These are phyloP conservation scores for Nannobrachium achirus DNA, from an alignment of 2,113 vertebrate species.

Conservation along the genomic window DNA sequence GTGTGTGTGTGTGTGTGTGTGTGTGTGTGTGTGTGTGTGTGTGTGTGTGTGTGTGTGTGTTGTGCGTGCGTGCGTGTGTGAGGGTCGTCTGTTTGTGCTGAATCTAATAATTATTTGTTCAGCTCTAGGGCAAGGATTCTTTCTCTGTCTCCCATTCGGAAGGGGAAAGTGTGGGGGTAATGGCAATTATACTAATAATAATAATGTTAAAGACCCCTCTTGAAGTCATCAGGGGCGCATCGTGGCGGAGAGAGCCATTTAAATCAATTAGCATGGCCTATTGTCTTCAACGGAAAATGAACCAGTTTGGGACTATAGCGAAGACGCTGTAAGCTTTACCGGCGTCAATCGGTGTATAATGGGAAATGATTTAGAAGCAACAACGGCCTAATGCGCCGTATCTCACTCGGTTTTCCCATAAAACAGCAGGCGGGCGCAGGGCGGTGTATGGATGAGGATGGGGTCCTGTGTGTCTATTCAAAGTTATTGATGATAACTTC, in stretches of 20 bases:
- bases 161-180: slow-evolving; percentile 83
- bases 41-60: not conserved
- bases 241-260: slow-evolving; percentile 97
- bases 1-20: slow-evolving; percentile 28
- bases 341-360: slow-evolving; percentile 76
- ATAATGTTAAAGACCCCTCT: slow-evolving; percentile 99
- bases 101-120: slow-evolving; percentile 99
- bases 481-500: slow-evolving; percentile 24
- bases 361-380: slow-evolving; percentile 94
- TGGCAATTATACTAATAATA: slow-evolving; percentile 99
- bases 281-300: slow-evolving; percentile 87
- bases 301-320: slow-evolving; percentile 83
- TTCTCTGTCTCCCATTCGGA: slow-evolving; percentile 81
- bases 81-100: slow-evolving; percentile 93
- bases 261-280: slow-evolving; percentile 99
- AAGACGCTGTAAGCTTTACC: slow-evolving; percentile 83
- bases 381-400: slow-evolving; percentile 84
- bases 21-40: slow-evolving; percentile 31
- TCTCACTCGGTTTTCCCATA: slow-evolving; percentile 85
- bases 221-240: slow-evolving; percentile 96
- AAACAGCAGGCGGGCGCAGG: slow-evolving; percentile 87
- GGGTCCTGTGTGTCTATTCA: slow-evolving; percentile 32
- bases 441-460: slow-evolving; percentile 51
- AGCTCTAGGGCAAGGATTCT: slow-evolving; percentile 94
- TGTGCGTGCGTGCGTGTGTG: slow-evolving; percentile 4